Evolutionary conservation across 2,797 vertebrate species (phyloP).

Genomic region (Peromyscus nudipes): DNA sequence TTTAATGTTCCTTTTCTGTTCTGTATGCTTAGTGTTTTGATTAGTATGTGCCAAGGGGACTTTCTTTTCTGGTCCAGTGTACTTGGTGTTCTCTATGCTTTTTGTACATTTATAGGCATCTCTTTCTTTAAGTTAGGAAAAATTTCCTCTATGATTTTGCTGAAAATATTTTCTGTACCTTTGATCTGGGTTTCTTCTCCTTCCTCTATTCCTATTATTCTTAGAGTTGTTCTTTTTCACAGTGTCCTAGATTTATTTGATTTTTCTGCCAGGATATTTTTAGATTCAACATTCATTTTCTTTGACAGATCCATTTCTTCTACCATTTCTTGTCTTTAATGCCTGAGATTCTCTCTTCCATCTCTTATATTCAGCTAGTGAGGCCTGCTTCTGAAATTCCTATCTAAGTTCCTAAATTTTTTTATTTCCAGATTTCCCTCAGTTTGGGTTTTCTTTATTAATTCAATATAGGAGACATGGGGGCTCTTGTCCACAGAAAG

Average conservation of each 20-base stretch:
- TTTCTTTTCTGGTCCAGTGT: background rate
- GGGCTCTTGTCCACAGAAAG: no score
- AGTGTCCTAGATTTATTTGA: background rate
- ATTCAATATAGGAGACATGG: no score
- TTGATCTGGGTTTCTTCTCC: background rate
- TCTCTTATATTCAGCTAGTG: background rate
- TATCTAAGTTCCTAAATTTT: background rate
- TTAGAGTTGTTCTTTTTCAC: background rate
- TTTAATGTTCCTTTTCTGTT: background rate
- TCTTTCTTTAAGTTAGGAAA: background rate
- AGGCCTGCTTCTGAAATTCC: background rate
- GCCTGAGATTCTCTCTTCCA: background rate
- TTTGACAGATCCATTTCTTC: background rate
- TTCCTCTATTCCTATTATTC: background rate
- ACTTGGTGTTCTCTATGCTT: background rate
- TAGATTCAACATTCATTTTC: background rate
- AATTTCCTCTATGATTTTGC: background rate
- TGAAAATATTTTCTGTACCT: background rate
- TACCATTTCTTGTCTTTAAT: background rate
- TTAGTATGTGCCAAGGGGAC: background rate
- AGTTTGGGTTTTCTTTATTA: background rate
- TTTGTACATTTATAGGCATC: background rate
- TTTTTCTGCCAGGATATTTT: background rate
- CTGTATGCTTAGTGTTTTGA: background rate
- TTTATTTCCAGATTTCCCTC: background rate